Percentiles rank a stretch among this genome's conserved stretches.
These are phyloP conservation scores for Parnassius glacialis DNA, from an alignment of 2,888 invertebrate species.

Conservation along the genomic window DNA sequence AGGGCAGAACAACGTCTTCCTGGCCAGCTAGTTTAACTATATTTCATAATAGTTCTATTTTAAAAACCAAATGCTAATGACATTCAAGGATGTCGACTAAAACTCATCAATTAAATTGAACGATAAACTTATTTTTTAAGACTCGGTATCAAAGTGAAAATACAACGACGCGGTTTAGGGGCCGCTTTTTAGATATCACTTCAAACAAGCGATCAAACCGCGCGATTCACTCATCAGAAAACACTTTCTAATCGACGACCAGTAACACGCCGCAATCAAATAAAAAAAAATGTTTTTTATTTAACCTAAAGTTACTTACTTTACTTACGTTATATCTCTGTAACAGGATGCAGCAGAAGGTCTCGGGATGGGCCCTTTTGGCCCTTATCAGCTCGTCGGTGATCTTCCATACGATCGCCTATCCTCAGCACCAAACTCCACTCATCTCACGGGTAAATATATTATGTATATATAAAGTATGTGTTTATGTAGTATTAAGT, in stretches of 20 bases:
- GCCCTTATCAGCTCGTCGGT: constrained; percentile 85
- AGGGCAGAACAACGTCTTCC: too few relatives aligned
- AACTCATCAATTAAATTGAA: neutral
- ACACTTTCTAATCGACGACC: constrained; percentile 75
- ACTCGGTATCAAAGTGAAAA: constrained; percentile 54
- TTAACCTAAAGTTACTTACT: constrained; percentile 30
- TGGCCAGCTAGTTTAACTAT: too few relatives aligned
- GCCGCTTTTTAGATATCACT: constrained; percentile 71
- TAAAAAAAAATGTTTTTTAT: constrained; percentile 34
- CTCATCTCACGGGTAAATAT: constrained; percentile 69
- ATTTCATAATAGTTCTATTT: too few relatives aligned
- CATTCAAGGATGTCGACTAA: too few relatives aligned
- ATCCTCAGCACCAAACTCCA: constrained; percentile 76
- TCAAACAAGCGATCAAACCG: constrained; percentile 71
- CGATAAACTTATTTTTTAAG: neutral
- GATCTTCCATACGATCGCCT: constrained; percentile 84
- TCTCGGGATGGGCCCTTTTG: constrained; percentile 85
- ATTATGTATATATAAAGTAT: neutral
- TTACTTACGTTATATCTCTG: constrained; percentile 31
- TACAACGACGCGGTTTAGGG: constrained; percentile 53
- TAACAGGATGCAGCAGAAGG: constrained; percentile 83
- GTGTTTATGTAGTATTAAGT: neutral
- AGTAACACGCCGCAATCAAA: constrained; percentile 59
- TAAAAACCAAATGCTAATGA: too few relatives aligned
- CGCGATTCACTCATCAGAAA: constrained; percentile 75